These are phyloP conservation scores for Chaenogobius annularis DNA, from an alignment of 2,113 vertebrate species.

Conservation along the genomic window DNA sequence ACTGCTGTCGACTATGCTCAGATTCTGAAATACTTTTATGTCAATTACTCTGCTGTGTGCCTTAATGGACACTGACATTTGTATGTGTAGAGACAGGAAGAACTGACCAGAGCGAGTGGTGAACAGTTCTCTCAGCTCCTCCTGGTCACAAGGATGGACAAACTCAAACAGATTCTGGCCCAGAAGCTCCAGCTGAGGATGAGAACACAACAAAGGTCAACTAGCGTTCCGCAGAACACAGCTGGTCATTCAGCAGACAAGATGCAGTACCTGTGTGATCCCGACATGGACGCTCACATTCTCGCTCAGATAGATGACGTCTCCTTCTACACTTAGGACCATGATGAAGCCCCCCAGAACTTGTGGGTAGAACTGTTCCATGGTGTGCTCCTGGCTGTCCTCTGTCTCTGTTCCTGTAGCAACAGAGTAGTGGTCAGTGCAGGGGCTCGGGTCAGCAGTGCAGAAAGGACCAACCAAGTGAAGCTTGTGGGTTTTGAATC, in stretches of 20 bases:
- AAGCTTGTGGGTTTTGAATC: too few relatives aligned
- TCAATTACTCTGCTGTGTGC: too few relatives aligned
- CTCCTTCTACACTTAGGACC: constrained; percentile 85
- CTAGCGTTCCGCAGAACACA: neutral
- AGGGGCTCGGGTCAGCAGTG: neutral
- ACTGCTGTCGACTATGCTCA: too few relatives aligned
- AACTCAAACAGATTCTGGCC: constrained; percentile 88
- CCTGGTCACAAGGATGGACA: constrained; percentile 87
- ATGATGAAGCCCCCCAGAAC: constrained; percentile 85
- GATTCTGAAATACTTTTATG: too few relatives aligned
- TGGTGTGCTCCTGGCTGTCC: constrained; percentile 64
- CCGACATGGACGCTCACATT: constrained; percentile 87
- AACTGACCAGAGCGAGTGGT: constrained; percentile 74
- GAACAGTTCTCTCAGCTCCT: constrained; percentile 85
- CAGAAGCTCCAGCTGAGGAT: constrained; percentile 83
- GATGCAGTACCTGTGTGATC: constrained; percentile 80
- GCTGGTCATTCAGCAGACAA: neutral
- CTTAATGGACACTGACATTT: neutral
- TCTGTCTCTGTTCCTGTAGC: constrained; percentile 1
- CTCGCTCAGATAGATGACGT: constrained; percentile 88
- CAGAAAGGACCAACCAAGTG: too few relatives aligned
- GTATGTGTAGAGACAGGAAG: neutral
- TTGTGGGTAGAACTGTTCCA: constrained; percentile 82
- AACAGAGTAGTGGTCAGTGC: neutral
- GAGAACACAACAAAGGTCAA: neutral